Evolutionary conservation across 2,888 invertebrate genomes (phyloP).

Genomic region (Antitype chi): DNA sequence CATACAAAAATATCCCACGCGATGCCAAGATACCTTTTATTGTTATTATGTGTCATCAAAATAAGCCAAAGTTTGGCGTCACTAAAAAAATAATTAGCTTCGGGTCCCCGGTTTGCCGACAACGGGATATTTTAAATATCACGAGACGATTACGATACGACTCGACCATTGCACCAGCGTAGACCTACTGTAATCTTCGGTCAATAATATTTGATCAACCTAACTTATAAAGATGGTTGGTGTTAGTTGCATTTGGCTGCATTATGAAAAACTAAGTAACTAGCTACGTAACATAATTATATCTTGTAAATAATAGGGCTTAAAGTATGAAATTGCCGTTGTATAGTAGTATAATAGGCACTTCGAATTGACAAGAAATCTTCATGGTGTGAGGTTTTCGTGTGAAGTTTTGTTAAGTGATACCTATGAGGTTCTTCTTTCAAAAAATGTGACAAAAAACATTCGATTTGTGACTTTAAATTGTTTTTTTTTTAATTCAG

Average conservation of each 20-base stretch:
- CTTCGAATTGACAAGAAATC: no score
- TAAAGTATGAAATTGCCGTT: no score
- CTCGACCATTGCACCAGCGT: neutral
- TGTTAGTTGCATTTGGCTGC: neutral
- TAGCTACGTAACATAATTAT: no score
- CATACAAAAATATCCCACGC: slow-evolving; percentile 72
- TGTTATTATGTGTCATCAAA: slow-evolving; percentile 86
- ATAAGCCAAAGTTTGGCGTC: slow-evolving; percentile 75
- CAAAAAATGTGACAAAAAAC: no score
- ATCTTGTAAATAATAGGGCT: no score
- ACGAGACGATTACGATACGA: slow-evolving; percentile 60
- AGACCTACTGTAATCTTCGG: neutral
- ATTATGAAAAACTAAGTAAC: no score
- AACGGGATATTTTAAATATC: slow-evolving; percentile 53
- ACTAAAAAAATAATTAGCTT: slow-evolving; percentile 83
- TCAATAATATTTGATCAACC: neutral
- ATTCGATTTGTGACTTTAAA: no score
- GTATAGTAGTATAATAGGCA: no score
- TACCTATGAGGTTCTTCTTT: no score
- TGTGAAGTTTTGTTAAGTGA: no score
- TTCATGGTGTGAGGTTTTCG: no score
- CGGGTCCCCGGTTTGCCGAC: slow-evolving; percentile 68
- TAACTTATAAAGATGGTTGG: neutral
- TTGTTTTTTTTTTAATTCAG: no score
- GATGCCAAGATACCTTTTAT: slow-evolving; percentile 71